A percentile compares a stretch with the other conserved stretches of the same genome.
Conservation (phyloP, 64 coral and sea anemone genomes). For the Montipora capricornis region DNA sequence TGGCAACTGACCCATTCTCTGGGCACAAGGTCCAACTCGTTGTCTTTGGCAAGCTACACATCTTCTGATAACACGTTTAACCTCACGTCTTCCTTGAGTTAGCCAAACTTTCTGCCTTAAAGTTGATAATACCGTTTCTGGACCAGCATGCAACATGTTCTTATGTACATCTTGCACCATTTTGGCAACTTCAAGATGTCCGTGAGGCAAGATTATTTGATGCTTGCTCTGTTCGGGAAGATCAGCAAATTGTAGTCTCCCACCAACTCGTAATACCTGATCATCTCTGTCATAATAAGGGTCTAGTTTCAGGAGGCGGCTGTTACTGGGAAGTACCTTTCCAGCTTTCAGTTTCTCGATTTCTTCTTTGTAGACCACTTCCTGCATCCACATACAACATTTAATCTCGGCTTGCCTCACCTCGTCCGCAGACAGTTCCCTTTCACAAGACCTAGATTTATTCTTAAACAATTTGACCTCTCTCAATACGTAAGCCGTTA, state of each 20-base stretch:
- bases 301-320: neutral
- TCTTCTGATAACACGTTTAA: too few relatives aligned
- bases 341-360: neutral
- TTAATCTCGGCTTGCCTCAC: constrained; percentile 1
- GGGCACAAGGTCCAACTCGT: neutral
- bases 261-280: constrained; percentile 25
- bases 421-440: constrained; percentile 37
- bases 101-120: too few relatives aligned
- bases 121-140: too few relatives aligned
- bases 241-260: constrained; percentile 38
- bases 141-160: too few relatives aligned
- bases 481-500: constrained; percentile 34
- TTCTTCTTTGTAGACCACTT: constrained; percentile 51
- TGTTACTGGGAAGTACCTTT: constrained; percentile 26
- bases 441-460: neutral
- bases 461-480: constrained; percentile 20
- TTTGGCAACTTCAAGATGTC: constrained; percentile 36
- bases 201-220: constrained; percentile 45
- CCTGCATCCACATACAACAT: constrained; percentile 27
- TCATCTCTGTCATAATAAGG: constrained; percentile 4
- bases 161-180: constrained; percentile 8
- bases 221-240: constrained; percentile 28
- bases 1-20: neutral
- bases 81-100: too few relatives aligned
- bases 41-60: too few relatives aligned